Percentiles rank a stretch among this genome's conserved stretches.
Conservation (phyloP, 1,140 invertebrate species). For the Lysiphlebus fabarum region DNA sequence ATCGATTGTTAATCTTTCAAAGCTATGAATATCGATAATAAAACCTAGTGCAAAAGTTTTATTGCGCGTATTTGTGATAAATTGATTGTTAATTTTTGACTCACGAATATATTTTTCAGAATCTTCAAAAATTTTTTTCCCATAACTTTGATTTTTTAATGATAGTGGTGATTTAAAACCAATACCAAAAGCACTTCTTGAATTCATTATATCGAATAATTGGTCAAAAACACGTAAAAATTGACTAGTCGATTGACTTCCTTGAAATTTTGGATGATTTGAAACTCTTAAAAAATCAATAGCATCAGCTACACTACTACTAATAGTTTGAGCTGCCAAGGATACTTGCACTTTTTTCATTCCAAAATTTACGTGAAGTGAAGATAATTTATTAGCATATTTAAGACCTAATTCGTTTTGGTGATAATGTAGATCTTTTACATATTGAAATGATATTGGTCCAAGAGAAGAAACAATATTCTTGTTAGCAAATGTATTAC, state of each 20-base stretch:
- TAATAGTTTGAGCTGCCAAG: slow-evolving; percentile 12
- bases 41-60: slow-evolving; percentile 31
- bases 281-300: slow-evolving; percentile 16
- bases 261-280: neutral
- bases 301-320: slow-evolving; percentile 21
- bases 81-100: slow-evolving; percentile 8
- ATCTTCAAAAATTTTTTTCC: slow-evolving; percentile 12
- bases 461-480: neutral
- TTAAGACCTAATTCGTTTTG: neutral
- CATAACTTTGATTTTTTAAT: slow-evolving; percentile 5
- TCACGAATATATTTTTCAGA: slow-evolving; percentile 15
- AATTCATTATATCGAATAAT: neutral
- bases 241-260: neutral
- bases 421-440: neutral
- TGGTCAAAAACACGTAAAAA: slow-evolving; percentile 1
- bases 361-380: neutral
- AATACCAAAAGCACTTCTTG: neutral
- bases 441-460: neutral
- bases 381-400: slow-evolving; percentile 2
- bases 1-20: slow-evolving; percentile 8
- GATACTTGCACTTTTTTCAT: neutral
- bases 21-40: slow-evolving; percentile 23
- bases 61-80: slow-evolving; percentile 11
- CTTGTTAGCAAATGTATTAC: neutral
- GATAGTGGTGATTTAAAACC: slow-evolving; percentile 24